These are phyloP conservation scores for Cacatua alba DNA, from an alignment of 2,113 vertebrate species.

Conservation along the genomic window DNA sequence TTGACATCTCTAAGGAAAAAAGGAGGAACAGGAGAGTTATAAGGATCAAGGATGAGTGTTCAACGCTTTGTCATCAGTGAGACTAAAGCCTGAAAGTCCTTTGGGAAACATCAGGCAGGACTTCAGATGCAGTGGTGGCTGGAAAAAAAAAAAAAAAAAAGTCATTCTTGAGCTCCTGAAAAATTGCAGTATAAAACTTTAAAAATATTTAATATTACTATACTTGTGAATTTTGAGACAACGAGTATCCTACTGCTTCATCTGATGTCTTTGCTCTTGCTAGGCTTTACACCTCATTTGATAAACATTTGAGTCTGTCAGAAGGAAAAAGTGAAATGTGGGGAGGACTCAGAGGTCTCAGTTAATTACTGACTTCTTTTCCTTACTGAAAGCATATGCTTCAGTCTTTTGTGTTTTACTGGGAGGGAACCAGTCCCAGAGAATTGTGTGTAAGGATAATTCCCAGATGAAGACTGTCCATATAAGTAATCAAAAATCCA, in stretches of 20 bases:
- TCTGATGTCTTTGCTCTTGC: not conserved
- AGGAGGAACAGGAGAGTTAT: not conserved
- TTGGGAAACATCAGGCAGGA: not conserved
- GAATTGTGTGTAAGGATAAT: not conserved
- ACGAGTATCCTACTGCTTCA: not conserved
- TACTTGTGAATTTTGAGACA: not conserved
- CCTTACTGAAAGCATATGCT: not conserved
- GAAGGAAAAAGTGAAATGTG: not conserved
- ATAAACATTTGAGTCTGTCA: not conserved
- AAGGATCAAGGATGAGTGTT: too few species aligned
- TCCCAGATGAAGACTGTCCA: not conserved
- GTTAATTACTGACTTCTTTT: not conserved
- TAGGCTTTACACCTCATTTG: not conserved
- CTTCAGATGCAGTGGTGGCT: not conserved
- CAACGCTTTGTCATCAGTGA: not conserved
- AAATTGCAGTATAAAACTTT: not conserved
- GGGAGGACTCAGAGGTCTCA: rapidly evolving
- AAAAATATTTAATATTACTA: not conserved
- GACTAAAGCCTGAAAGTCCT: not conserved
- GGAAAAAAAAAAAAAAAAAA: not conserved
- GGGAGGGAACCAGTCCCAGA: not conserved
- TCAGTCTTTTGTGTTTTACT: not conserved
- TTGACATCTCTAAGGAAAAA: not conserved
- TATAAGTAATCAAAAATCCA: too few species aligned
- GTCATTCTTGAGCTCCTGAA: not conserved